These are phyloP conservation scores for Garra rufa DNA, from an alignment of 2,113 vertebrate genomes.

Conservation along the genomic window DNA sequence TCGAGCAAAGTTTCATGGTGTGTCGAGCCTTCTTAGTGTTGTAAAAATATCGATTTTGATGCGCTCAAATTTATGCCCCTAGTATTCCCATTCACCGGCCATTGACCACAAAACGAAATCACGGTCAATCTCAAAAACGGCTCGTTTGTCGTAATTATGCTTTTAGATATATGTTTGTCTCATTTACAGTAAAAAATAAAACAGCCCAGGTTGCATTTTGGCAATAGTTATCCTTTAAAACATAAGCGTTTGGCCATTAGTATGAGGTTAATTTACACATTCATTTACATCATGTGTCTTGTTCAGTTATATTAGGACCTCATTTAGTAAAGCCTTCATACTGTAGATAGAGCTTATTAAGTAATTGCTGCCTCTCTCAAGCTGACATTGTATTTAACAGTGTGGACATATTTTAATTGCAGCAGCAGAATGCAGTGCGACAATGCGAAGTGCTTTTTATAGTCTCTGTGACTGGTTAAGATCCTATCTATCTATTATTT, in stretches of 20 bases:
- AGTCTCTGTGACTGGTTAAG: not conserved
- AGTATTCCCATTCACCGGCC: too few relatives aligned
- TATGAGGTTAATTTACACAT: slow-evolving; percentile 5
- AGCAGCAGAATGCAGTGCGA: not conserved
- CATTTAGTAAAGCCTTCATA: not conserved
- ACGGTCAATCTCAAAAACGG: too few relatives aligned
- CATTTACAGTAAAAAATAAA: too few relatives aligned
- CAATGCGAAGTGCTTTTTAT: not conserved
- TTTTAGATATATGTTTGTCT: too few relatives aligned
- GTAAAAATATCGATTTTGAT: too few relatives aligned
- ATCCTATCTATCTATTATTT: not conserved
- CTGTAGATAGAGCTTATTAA: slow-evolving; percentile 8
- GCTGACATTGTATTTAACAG: slow-evolving; percentile 3
- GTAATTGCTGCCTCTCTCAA: slow-evolving; percentile 10
- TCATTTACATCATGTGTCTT: not conserved
- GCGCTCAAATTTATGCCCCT: too few relatives aligned
- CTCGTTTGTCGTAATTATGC: too few relatives aligned
- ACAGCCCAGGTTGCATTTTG: too few relatives aligned
- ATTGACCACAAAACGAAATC: too few relatives aligned
- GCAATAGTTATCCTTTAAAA: too few relatives aligned
- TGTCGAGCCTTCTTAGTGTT: too few relatives aligned
- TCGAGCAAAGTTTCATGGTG: too few relatives aligned
- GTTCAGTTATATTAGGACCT: slow-evolving; percentile 4
- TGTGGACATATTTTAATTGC: slow-evolving; percentile 19
- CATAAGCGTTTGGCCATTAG: not conserved